Evolutionary conservation across 2,888 invertebrate species (phyloP).

Genomic region (Tachina fera): DNA sequence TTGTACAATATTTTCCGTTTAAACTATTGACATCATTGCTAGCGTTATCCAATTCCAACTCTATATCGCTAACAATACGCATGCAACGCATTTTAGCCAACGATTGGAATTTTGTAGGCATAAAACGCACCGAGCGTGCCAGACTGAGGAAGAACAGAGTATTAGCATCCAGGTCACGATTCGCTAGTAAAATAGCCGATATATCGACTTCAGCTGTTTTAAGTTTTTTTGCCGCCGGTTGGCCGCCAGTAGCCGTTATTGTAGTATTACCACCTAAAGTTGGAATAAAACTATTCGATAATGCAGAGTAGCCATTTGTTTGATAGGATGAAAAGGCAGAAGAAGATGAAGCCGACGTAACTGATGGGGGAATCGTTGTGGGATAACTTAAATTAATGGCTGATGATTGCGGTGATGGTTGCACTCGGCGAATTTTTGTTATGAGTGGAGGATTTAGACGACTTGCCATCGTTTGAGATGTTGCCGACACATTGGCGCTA

Average conservation of each 20-base stretch:
- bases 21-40: constrained; percentile 72
- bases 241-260: constrained; percentile 59
- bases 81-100: constrained; percentile 82
- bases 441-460: constrained; percentile 74
- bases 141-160: constrained; percentile 81
- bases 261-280: constrained; percentile 56
- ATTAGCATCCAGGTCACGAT: constrained; percentile 81
- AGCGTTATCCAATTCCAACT: constrained; percentile 81
- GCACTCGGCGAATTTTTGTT: constrained; percentile 78
- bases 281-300: constrained; percentile 50
- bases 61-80: constrained; percentile 82
- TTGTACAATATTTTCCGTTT: constrained; percentile 77
- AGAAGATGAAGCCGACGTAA: constrained; percentile 26
- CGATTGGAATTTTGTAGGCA: constrained; percentile 82
- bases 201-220: constrained; percentile 78
- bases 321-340: constrained; percentile 24
- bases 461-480: constrained; percentile 54
- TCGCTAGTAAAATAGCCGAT: constrained; percentile 79
- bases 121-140: constrained; percentile 80
- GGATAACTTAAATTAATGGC: constrained; percentile 80
- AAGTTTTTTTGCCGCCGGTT: constrained; percentile 76
- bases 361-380: constrained; percentile 53
- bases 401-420: constrained; percentile 79
- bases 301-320: constrained; percentile 52
- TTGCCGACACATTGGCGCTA: constrained; percentile 60